These are phyloP conservation scores for Trematomus bernacchii DNA, from an alignment of 2,797 vertebrate species.

Conservation along the genomic window DNA sequence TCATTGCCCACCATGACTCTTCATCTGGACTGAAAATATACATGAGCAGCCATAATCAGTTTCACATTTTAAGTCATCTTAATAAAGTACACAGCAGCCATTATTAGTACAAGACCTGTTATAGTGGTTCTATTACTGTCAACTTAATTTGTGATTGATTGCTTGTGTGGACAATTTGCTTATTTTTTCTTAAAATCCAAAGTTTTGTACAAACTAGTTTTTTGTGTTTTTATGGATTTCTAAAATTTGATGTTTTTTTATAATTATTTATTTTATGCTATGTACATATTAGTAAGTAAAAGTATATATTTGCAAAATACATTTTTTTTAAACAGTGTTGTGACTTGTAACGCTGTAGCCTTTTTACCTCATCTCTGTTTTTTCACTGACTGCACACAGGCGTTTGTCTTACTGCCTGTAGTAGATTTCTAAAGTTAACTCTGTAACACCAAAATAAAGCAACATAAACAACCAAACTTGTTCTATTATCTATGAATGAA, in stretches of 20 bases:
- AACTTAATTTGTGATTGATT: conserved; percentile 61
- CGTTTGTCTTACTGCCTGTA: conserved; percentile 84
- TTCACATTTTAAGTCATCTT: conserved; percentile 52
- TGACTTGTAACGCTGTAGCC: conserved; percentile 88
- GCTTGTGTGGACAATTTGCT: conserved; percentile 75
- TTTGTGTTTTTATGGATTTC: conserved; percentile 84
- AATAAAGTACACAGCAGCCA: conserved; percentile 66
- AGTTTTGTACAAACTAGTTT: conserved; percentile 92
- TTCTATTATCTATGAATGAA: conserved; percentile 5
- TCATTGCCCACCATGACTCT: conserved; percentile 30
- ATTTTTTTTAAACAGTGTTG: conserved; percentile 86
- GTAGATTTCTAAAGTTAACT: conserved; percentile 92
- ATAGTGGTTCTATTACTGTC: conserved; percentile 53
- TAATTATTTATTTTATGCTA: conserved; percentile 95
- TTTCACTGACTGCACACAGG: conserved; percentile 89
- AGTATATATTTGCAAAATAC: conserved; percentile 92
- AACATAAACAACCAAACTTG: conserved; percentile 63
- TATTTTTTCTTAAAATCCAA: conserved; percentile 89
- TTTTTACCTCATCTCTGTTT: conserved; percentile 89
- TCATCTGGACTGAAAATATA: conserved; percentile 52
- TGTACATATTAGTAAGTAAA: conserved; percentile 94
- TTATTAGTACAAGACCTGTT: conserved; percentile 47
- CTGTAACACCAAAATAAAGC: conserved; percentile 92
- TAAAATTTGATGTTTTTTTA: conserved; percentile 90
- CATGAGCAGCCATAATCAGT: conserved; percentile 53